phyloP scores from a whole-genome alignment of 64 coral and sea anemone species.

The Trachythela sp. region DNA sequence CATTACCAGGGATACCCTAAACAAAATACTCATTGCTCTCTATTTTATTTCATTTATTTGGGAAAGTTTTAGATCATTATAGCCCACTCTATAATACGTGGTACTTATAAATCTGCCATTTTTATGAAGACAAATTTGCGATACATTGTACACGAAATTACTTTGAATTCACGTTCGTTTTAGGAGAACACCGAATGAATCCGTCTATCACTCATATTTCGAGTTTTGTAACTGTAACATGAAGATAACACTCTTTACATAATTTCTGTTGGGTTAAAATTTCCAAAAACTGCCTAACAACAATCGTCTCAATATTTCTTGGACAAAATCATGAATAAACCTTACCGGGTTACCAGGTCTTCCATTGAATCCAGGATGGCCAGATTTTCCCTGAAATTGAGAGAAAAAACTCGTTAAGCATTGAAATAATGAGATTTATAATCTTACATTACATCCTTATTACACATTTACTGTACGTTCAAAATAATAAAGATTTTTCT shows the following conservation, averaged over 20 bases:
- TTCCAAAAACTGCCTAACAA: too few relatives aligned
- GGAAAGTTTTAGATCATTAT: not conserved
- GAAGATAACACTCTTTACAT: too few relatives aligned
- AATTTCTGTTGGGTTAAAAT: too few relatives aligned
- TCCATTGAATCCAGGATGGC: conserved; percentile 58
- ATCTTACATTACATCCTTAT: not conserved
- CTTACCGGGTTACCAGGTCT: conserved; percentile 60
- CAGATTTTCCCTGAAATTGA: conserved; percentile 61
- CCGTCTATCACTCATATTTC: too few relatives aligned
- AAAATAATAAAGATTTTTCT: not conserved
- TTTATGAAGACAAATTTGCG: too few relatives aligned
- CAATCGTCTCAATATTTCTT: too few relatives aligned
- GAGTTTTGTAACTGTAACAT: too few relatives aligned
- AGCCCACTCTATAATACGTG: not conserved
- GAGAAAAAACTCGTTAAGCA: not conserved
- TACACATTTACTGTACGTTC: not conserved
- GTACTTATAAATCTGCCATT: too few relatives aligned
- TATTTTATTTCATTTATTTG: not conserved
- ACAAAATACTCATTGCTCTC: not conserved
- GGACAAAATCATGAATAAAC: not conserved
- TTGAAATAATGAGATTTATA: not conserved
- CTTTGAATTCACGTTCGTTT: too few relatives aligned
- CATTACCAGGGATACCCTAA: conserved; percentile 77
- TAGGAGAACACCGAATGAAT: too few relatives aligned
- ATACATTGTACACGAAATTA: too few relatives aligned